Evolutionary conservation across 2,888 invertebrate species (phyloP).

Genomic region (Altica lythri): DNA sequence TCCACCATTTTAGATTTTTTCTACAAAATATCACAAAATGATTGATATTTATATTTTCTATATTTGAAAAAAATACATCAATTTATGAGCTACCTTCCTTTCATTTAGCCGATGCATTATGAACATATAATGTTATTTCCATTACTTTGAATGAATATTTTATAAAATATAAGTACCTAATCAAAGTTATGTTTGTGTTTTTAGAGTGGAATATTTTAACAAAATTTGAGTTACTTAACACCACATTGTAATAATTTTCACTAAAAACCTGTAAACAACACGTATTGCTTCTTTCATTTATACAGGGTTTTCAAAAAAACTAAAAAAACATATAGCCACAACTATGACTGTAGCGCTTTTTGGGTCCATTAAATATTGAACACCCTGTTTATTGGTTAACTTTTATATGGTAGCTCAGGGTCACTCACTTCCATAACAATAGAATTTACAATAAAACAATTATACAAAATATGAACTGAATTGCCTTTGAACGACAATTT

Average conservation of each 20-base stretch:
- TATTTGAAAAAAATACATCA: too few relatives aligned
- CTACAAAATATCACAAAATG: too few relatives aligned
- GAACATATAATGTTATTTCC: too few relatives aligned
- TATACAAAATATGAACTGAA: constrained; percentile 23
- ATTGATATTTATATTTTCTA: too few relatives aligned
- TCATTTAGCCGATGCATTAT: too few relatives aligned
- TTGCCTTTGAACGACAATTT: constrained; percentile 6
- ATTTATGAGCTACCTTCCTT: too few relatives aligned
- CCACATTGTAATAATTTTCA: constrained; percentile 18
- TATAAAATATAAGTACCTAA: background rate
- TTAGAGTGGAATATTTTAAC: constrained; percentile 14
- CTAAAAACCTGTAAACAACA: constrained; percentile 11
- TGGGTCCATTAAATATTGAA: constrained; percentile 18
- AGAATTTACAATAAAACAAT: constrained; percentile 42
- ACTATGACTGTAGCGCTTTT: constrained; percentile 6
- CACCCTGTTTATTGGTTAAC: constrained; percentile 21
- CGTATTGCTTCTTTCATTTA: constrained; percentile 22
- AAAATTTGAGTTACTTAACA: constrained; percentile 10
- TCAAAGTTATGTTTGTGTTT: background rate
- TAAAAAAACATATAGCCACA: too few relatives aligned
- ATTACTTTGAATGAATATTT: too few relatives aligned
- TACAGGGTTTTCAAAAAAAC: constrained; percentile 25
- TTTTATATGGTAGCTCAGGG: constrained; percentile 57
- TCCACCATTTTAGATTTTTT: too few relatives aligned
- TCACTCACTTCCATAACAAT: constrained; percentile 58